A percentile compares a stretch with the other conserved stretches of the same genome.
Conservation (phyloP, 2,888 invertebrate genomes). For the Epistrophe grossulariae region DNA sequence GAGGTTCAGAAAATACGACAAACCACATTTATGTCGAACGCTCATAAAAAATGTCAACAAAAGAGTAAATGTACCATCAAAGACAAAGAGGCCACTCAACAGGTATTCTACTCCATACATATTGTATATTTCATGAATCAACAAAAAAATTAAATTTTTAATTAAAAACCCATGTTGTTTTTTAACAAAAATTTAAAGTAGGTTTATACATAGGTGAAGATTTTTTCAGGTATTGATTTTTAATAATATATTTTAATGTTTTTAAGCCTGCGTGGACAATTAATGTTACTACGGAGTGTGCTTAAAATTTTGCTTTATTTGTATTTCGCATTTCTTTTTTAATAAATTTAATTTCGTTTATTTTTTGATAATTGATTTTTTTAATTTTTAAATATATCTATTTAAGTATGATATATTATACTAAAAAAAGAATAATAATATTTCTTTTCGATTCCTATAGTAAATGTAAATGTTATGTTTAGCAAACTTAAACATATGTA, state of each 20-base stretch:
- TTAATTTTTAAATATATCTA: slow-evolving; percentile 12
- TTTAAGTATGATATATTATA: slow-evolving; percentile 57
- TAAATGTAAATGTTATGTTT: slow-evolving; percentile 31
- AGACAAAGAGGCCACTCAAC: too few relatives aligned
- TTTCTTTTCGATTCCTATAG: slow-evolving; percentile 44
- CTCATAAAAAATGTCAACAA: too few relatives aligned
- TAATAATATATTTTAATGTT: background rate
- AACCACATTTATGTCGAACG: too few relatives aligned
- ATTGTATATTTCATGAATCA: too few relatives aligned
- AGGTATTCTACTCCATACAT: too few relatives aligned
- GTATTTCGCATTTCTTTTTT: slow-evolving; percentile 27
- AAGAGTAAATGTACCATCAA: too few relatives aligned
- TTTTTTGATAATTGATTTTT: slow-evolving; percentile 13
- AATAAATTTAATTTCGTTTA: slow-evolving; percentile 18
- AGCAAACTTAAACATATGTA: slow-evolving; percentile 55
- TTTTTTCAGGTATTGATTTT: slow-evolving; percentile 29
- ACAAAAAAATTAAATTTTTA: too few relatives aligned
- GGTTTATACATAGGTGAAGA: background rate
- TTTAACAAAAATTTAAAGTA: too few relatives aligned
- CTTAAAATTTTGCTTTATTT: slow-evolving; percentile 44
- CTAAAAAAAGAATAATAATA: background rate
- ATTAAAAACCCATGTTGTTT: too few relatives aligned
- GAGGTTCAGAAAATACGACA: too few relatives aligned
- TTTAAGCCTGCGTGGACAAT: slow-evolving; percentile 56
- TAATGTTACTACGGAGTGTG: slow-evolving; percentile 61